phyloP scores from a whole-genome alignment of 53 echinoderm and acorn worm genomes.

The Patiria pectinifera region DNA sequence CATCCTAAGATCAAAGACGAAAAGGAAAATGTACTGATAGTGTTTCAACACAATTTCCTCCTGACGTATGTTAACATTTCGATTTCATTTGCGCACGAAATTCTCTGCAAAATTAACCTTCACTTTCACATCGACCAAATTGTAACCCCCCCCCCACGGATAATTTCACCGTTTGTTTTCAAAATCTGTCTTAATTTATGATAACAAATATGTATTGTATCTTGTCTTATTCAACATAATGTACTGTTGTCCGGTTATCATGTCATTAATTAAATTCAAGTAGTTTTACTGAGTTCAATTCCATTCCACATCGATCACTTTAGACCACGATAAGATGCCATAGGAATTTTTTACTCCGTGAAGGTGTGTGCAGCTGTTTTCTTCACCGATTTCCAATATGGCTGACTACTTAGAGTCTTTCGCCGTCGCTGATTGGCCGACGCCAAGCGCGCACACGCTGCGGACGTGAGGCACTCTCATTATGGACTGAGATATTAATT shows the following conservation, averaged over 20 bases:
- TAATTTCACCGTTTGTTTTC: background rate
- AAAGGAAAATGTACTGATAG: background rate
- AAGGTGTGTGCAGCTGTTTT: conserved; percentile 60
- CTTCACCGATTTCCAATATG: conserved; percentile 62
- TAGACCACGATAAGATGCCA: conserved; percentile 15
- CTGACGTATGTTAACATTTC: background rate
- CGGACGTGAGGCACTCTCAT: conserved; percentile 37
- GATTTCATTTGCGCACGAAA: background rate
- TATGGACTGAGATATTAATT: conserved; percentile 44
- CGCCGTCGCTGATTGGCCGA: conserved; percentile 45
- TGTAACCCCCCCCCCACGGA: background rate
- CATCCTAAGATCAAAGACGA: background rate
- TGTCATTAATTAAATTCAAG: background rate
- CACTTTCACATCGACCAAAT: background rate
- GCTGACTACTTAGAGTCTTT: conserved; percentile 66
- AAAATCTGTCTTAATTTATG: background rate
- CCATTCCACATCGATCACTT: conserved; percentile 30
- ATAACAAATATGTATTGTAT: background rate
- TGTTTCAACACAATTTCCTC: conserved; percentile 6
- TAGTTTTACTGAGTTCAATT: conserved; percentile 5
- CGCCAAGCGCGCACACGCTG: conserved; percentile 32
- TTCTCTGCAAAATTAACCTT: background rate
- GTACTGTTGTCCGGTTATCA: background rate
- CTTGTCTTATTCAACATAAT: background rate
- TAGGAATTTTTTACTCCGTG: conserved; percentile 5